Evolutionary conservation across 2,888 invertebrate species (phyloP), one percentile per base, ranked within the genome.

Genomic region (Philereme vetulata): DNA sequence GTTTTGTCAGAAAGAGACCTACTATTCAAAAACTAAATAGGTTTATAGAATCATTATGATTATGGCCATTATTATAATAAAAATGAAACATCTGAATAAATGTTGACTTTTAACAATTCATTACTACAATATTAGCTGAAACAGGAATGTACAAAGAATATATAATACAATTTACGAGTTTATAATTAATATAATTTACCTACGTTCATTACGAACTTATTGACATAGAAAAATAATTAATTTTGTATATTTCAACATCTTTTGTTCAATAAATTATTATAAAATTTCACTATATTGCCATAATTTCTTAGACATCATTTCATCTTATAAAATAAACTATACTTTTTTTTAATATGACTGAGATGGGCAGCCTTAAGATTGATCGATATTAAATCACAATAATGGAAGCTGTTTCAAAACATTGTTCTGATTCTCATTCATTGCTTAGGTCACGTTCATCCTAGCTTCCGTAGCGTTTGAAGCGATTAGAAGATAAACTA

Each of bases 211-310:
- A 63, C 53, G 71, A 77, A 72, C 69, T 69, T 53, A 55, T 65
- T 65, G 68, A 68, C 68, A 65, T 77, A 79, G 68, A 78, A 80
- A 80, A 78, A 80, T 76, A 77, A 71, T 64, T 69, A 66, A 66
- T 68, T 70, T 53, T 64, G 71, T 70, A 59, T 69, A 68, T 64
- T 72, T 71, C 60, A 62, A 62, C 62, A 64, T 59, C 65, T 58
- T 62, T 67, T 64, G 62, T 67, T 53, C 62, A 56, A 69, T 72
- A 61, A 72, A 70, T 65, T 62, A 66, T 64, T 60, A 44, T 43
- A 64, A 67, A 66, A 64, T 68, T 61, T 21, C 68, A 72, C 66
- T 62, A 72, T 72, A 73, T 71, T 70, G 68, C 67, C 66, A 51
- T 62, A 65, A 61, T 50, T 63, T 48, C 61, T 67, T 63, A 52